Evolutionary conservation across 2,113 vertebrate species (phyloP), one percentile per base, ranked within the genome.

Genomic region (Colistium nudipinnis): DNA sequence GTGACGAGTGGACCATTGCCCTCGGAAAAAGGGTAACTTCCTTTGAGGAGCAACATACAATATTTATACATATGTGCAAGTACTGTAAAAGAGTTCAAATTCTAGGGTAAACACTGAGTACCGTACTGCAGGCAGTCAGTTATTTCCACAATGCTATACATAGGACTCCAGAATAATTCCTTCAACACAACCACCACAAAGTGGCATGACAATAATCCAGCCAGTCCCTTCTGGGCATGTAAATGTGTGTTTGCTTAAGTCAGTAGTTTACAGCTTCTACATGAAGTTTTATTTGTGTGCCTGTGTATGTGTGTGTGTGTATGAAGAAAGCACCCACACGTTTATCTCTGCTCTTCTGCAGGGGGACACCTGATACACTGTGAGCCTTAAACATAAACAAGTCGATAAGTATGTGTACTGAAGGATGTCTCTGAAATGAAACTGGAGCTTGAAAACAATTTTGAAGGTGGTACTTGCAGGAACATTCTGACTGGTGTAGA

Each of bases 341-440:
- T 11, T 6, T 17, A 53, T 35, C 7, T 51, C 19, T 11, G 4
- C 3, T 52, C n/a, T 35, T 53, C 17, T 44, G 43, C 10, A 60
- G 19, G 44, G 17, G 44, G 17, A 63, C 30, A 55, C 14, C 12
- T 38, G 3, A 27, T 48, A 60, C 16, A 24, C 14, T 44, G 43
- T 16, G 38, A 33, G 30, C 22, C 25, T 22, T 30, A 28, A 45
- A 39, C 27, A 22, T 17, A 39, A 35, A 62, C 17, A 56, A 35
- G 13, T 19, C 10, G 14, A 6, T 2, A 1, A 57, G 22, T 30
- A 33, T 35, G 39, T 14, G 14, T 1, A 22, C 48, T 48, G 44
- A 64, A 22, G 54, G 51, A 27, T 56, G 12, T 17, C 28, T 72
- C n/a, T 16, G 14, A 61, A 52, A 54, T 68, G 62, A 43, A 57